Base-by-base conservation (phyloP, 2,797 vertebrate species). In the Hemibagrus guttatus region DNA sequence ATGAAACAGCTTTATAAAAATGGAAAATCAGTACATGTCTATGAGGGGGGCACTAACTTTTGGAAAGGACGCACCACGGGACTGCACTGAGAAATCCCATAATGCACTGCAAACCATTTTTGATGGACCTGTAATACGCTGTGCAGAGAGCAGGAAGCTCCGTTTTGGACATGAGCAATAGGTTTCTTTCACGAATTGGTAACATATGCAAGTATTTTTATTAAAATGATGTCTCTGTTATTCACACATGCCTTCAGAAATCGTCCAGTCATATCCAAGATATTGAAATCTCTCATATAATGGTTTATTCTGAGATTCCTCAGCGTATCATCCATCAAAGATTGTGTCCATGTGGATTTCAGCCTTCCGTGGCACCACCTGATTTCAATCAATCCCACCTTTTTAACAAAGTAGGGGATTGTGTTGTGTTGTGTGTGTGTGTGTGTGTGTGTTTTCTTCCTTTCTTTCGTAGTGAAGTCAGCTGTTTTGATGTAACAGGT, bases 351-450 rank as follows among this genome's bases (percentile, higher is more conserved):
- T 35, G 81, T 69, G 19, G 31, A 28, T 66, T 52, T 52, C 39
- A 64, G 26, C 19, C 16, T 82, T 66, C 46, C n/a, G 6, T 63
- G 39, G 58, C 39, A 17, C 14, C 63, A 66, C 46, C 9, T 82
- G 81, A 82, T 68, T 82, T 23, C 61, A 54, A 68, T 82, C 81
- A 54, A 66, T 54, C 59, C n/a, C 61, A 64, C 80, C 61, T 66
- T 66, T 66, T 82, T 52, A 82, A 82, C 81, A 82, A 82, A 82
- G 81, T 54, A 31, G 81, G 46, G 39, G 46, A 82, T 82, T 82
- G 79, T 81, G 56, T 78, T 31, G 46, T 17, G 21, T 23, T 52
- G 5, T 59, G 31, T 78, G 28, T 81, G 35, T 39, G 35, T 39
- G 35, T 39, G 35, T 39, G 35, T 39, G 35, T 39, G 35, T 39